A percentile compares a stretch with the other conserved stretches of the same genome.
phyloP scores from a whole-genome alignment of 2,797 vertebrate species.

The Lithobates sylvaticus region DNA sequence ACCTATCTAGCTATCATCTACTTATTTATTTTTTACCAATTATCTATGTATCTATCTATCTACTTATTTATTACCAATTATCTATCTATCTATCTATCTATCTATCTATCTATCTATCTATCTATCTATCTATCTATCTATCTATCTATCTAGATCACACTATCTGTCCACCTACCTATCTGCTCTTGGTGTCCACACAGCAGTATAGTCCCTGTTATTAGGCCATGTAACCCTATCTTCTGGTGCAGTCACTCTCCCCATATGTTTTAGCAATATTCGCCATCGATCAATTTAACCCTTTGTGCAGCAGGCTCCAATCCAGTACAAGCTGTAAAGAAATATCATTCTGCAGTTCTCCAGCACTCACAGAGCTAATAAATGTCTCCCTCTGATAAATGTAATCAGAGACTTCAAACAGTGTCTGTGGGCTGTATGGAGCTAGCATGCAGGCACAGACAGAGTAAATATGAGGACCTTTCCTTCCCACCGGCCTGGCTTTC shows the following conservation, averaged over 20 bases:
- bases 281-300: slow-evolving; percentile 47
- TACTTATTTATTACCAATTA: too few relatives aligned
- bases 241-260: slow-evolving; percentile 5
- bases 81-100: too few relatives aligned
- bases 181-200: too few relatives aligned
- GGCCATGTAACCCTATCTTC: slow-evolving; percentile 30
- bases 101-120: too few relatives aligned
- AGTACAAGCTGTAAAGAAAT: background rate
- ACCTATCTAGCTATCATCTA: too few relatives aligned
- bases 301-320: background rate
- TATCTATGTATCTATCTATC: too few relatives aligned
- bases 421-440: background rate
- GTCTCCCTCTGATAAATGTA: slow-evolving; percentile 31
- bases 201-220: background rate
- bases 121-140: too few relatives aligned
- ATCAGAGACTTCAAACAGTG: slow-evolving; percentile 19
- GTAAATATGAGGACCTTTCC: background rate
- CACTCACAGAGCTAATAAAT: slow-evolving; percentile 9
- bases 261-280: slow-evolving; percentile 41
- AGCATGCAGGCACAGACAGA: background rate
- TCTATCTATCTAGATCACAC: too few relatives aligned
- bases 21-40: too few relatives aligned
- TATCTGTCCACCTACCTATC: too few relatives aligned
- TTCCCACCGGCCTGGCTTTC: slow-evolving; percentile 16
- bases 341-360: background rate